A percentile compares a stretch with the other conserved stretches of the same genome.
Conservation (phyloP, 2,113 vertebrate species). For the Eleginops maclovinus region DNA sequence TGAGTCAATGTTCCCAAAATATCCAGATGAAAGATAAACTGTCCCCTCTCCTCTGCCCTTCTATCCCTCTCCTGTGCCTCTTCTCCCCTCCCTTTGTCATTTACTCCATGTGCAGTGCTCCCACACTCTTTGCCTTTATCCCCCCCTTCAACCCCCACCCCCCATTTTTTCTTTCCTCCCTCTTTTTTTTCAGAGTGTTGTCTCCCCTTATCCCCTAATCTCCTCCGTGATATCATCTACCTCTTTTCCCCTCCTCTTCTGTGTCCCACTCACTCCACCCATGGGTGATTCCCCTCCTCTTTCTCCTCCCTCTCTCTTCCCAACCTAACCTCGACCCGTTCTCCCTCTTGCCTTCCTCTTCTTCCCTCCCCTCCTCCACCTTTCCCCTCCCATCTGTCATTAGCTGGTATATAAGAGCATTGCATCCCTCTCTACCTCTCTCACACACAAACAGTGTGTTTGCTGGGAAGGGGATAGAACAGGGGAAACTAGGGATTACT, state of each 20-base stretch:
- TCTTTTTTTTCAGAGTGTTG: conserved; percentile 9
- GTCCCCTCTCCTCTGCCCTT: conserved; percentile 32
- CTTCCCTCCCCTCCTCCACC: conserved; percentile 69
- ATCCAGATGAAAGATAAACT: conserved; percentile 77
- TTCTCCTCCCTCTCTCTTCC: conserved; percentile 55
- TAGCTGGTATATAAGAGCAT: conserved; percentile 77
- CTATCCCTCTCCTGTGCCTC: conserved; percentile 29
- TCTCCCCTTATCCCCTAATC: conserved; percentile 54
- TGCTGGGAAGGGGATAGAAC: conserved; percentile 62
- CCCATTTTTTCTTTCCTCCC: not conserved
- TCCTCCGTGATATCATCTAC: conserved; percentile 56
- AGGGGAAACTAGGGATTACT: conserved; percentile 63
- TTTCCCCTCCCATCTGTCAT: conserved; percentile 75
- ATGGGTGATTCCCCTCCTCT: conserved; percentile 58
- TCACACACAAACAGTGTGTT: conserved; percentile 71
- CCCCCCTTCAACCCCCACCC: conserved; percentile 22
- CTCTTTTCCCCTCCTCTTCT: conserved; percentile 53
- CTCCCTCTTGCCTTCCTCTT: conserved; percentile 46
- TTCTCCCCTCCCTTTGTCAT: conserved; percentile 46
- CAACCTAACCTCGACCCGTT: conserved; percentile 41
- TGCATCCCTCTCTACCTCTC: conserved; percentile 64
- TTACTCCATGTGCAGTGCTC: conserved; percentile 41
- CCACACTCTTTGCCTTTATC: conserved; percentile 56
- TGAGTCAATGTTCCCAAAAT: conserved; percentile 78
- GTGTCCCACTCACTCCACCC: conserved; percentile 51